Evolutionary conservation across 2,888 invertebrate species (phyloP), one percentile per base, ranked within the genome.

Genomic region (Polydrusus cervinus): DNA sequence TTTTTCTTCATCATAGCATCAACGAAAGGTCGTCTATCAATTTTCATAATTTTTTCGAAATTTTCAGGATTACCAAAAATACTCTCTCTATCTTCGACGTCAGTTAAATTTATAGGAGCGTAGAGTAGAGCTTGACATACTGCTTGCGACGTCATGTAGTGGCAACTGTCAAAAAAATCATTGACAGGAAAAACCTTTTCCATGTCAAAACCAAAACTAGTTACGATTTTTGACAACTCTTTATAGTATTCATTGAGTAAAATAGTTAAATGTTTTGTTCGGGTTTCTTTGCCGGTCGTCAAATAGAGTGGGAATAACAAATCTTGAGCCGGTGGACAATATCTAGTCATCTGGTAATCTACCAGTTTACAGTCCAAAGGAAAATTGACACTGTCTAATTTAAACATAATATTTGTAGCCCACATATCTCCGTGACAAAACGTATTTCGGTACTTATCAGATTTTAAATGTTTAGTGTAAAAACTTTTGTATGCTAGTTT

Each of bases 271-370:
- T 65, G 55, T 25, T 43, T 64, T 9, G 20, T 51, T 13, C 85
- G 77, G 51, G 84, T 83, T 34, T 81, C 78, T 53, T 81, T 80
- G 0, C 79, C 77, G 6, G 85, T 85, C 2, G 81, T 85, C 34
- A 85, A 71, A 72, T 83, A 81, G 10, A 86, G 65, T n/a, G 83
- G 61, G 2, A 83, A 79, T 84, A 91, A 88, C 0, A 92, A 87
- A 80, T 94, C 94, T 53, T 92, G 88, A 18, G 91, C 89, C 0
- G 92, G 91, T 0, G 93, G 92, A 18, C 90, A 90, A 82, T 91
- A 93, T 68, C 87, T 78, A 1, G 81, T 82, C 18, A 82, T 81
- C 80, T 87, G 87, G 75, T 85, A 87, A 81, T 87, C 87, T 1
- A 87, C 83, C 51, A 87, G 80, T 76, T 82, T 84, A 60, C 84